A percentile compares a stretch with the other conserved stretches of the same genome.
These are phyloP conservation scores for Orthonyx spaldingii DNA, from an alignment of 2,113 vertebrate species.

Conservation along the genomic window DNA sequence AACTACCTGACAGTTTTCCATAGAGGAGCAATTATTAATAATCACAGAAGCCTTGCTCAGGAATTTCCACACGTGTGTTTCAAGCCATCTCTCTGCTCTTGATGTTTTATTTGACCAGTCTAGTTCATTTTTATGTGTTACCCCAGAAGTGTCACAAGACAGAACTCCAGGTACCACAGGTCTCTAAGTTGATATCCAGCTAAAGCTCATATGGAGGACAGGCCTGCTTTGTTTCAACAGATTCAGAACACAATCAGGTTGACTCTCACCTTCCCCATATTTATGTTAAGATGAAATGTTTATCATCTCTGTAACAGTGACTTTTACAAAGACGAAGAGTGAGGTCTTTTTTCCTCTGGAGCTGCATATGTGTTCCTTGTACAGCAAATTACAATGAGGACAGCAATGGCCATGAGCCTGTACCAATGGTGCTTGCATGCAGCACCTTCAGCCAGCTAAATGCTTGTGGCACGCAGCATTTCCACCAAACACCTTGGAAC, in stretches of 20 bases:
- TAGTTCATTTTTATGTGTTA: background rate
- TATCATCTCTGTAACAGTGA: background rate
- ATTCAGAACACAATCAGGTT: background rate
- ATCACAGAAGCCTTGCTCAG: background rate
- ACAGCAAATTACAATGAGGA: background rate
- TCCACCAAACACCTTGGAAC: background rate
- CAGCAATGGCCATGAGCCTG: rapidly evolving
- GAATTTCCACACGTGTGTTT: background rate
- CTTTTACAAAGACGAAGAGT: background rate
- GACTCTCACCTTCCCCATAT: background rate
- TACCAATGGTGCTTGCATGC: background rate
- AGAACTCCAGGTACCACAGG: background rate
- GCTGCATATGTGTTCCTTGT: background rate
- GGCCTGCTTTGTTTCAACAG: background rate
- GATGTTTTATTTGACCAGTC: background rate
- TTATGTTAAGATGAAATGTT: background rate
- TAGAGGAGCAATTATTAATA: background rate
- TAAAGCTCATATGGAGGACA: background rate
- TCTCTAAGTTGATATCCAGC: background rate
- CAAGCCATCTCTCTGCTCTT: background rate
- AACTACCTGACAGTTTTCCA: background rate
- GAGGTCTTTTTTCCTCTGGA: background rate
- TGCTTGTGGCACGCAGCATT: background rate
- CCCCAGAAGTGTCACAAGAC: background rate
- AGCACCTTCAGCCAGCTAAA: background rate